phyloP scores from a whole-genome alignment of 2,797 vertebrate species.

The Acanthornis magna region DNA sequence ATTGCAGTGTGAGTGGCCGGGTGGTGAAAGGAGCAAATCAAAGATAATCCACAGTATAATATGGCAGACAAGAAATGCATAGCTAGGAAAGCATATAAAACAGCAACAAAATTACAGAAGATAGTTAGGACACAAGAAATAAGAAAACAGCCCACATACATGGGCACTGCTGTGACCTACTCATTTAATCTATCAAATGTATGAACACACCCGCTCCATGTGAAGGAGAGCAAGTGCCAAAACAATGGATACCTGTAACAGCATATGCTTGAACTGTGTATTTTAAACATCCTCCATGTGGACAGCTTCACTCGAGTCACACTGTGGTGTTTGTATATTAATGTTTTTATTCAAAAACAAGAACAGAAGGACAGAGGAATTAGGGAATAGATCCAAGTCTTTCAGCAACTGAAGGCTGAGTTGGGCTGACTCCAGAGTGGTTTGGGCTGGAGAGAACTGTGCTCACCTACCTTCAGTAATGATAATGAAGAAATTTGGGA shows the following conservation, averaged over 20 bases:
- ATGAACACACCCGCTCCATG: neutral
- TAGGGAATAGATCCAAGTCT: conserved; percentile 23
- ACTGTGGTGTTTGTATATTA: neutral
- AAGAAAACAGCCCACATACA: neutral
- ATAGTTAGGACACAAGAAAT: neutral
- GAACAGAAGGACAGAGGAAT: conserved; percentile 31
- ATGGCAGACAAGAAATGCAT: neutral
- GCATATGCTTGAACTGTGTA: neutral
- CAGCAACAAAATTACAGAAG: neutral
- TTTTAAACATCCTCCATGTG: neutral
- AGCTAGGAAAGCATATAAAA: neutral
- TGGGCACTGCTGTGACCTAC: neutral
- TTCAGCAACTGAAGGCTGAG: conserved; percentile 6
- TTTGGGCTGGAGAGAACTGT: neutral
- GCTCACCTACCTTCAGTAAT: conserved; percentile 23
- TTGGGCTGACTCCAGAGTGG: neutral
- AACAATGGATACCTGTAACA: neutral
- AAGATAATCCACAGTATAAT: neutral
- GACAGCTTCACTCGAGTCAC: neutral
- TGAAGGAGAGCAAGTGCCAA: conserved; percentile 1
- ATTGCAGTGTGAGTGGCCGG: rapidly evolving
- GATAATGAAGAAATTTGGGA: conserved; percentile 45
- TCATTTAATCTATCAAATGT: neutral
- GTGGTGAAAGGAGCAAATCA: neutral
- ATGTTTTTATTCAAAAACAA: conserved; percentile 28